These are phyloP conservation scores for Cephus spinipes DNA, from an alignment of 2,888 invertebrate genomes.

Conservation along the genomic window DNA sequence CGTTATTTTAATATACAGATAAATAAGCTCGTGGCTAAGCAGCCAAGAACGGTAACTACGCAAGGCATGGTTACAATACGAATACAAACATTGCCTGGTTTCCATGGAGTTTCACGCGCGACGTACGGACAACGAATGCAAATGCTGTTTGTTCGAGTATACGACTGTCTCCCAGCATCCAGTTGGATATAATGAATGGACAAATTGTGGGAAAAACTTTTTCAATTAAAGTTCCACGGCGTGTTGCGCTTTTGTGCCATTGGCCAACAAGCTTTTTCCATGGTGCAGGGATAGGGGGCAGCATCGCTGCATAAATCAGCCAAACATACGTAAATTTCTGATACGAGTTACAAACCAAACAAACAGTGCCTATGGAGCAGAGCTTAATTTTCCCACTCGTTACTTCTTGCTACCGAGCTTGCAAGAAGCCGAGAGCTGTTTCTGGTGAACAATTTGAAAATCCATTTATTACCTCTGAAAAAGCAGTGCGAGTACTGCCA, in stretches of 20 bases:
- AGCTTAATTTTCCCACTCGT: conserved; percentile 8
- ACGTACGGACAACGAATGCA: background rate
- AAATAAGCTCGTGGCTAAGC: background rate
- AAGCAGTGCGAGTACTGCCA: background rate
- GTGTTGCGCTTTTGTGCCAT: conserved; percentile 4
- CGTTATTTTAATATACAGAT: background rate
- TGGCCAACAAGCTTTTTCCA: background rate
- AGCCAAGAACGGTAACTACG: background rate
- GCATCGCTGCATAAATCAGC: conserved; percentile 31
- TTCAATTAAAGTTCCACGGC: conserved; percentile 56
- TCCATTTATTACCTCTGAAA: background rate
- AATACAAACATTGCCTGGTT: background rate
- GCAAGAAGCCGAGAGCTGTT: background rate
- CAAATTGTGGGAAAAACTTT: conserved; percentile 58
- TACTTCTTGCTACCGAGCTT: conserved; percentile 11
- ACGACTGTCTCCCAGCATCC: background rate
- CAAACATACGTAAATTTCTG: conserved; percentile 23
- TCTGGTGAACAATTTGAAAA: background rate
- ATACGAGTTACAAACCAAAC: background rate
- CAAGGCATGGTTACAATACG: too few species aligned
- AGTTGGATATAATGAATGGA: conserved; percentile 48
- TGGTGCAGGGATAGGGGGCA: background rate
- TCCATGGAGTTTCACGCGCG: background rate
- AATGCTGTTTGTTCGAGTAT: background rate
- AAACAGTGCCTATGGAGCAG: background rate